Conservation (phyloP, 1,140 invertebrate genomes). For the Eumaeus atala region DNA sequence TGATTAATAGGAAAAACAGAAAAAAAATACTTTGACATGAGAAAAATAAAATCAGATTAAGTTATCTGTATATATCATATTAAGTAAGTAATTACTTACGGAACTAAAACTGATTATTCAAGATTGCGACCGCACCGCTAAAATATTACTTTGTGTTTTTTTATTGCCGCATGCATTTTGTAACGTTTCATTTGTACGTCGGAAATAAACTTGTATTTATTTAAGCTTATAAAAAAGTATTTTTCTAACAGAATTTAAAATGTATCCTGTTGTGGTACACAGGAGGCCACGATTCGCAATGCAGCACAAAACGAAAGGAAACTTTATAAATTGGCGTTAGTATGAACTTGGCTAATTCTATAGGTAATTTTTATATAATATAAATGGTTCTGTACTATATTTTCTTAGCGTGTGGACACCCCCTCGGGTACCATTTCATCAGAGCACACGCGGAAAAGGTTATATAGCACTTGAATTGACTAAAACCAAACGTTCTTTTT, state of each 20-base stretch:
- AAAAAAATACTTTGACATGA: background rate
- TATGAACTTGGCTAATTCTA: too few species aligned
- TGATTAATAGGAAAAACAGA: background rate
- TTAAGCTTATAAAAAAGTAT: background rate
- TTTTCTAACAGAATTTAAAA: background rate
- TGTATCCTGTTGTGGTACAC: background rate
- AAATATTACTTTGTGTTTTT: background rate
- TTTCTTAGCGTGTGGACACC: too few species aligned
- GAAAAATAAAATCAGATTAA: conserved; percentile 9
- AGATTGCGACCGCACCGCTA: conserved; percentile 3
- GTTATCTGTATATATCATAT: too few species aligned
- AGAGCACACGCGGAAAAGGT: too few species aligned
- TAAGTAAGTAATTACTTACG: background rate
- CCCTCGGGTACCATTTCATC: too few species aligned
- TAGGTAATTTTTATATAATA: too few species aligned
- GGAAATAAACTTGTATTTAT: conserved; percentile 3
- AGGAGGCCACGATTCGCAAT: background rate
- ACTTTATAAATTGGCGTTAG: too few species aligned
- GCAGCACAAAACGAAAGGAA: too few species aligned
- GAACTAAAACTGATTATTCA: background rate
- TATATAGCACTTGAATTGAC: too few species aligned
- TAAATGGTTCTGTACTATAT: too few species aligned
- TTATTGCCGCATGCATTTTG: conserved; percentile 8
- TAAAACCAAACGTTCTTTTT: too few species aligned
- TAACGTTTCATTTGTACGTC: conserved; percentile 5